Conservation (phyloP, 2,888 invertebrate genomes). For the Drosophila subsilvestris region DNA sequence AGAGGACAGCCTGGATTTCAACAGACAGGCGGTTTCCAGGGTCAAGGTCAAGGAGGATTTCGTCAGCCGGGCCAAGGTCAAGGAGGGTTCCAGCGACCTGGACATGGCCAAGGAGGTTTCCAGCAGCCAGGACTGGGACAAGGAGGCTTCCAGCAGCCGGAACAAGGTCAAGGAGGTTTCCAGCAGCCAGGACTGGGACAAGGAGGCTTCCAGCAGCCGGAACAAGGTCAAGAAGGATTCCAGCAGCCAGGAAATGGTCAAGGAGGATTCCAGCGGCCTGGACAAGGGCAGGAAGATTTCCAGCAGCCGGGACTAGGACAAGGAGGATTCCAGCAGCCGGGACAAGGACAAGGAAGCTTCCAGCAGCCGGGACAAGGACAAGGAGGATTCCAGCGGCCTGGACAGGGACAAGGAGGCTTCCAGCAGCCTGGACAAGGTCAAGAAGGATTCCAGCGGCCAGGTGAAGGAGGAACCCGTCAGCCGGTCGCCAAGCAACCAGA, state of each 20-base stretch:
- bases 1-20: conserved; percentile 2
- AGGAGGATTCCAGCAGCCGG: not conserved
- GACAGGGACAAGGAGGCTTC: conserved; percentile 8
- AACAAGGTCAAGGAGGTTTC: no score
- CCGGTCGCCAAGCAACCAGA: not conserved
- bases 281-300: conserved; percentile 4
- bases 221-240: not conserved
- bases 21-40: conserved; percentile 12
- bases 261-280: no score
- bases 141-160: no score
- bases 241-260: no score
- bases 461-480: not conserved
- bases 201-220: no score
- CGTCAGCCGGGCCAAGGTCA: no score
- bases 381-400: conserved; percentile 10
- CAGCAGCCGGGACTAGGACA: not conserved
- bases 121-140: no score
- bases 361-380: conserved; percentile 7
- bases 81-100: no score
- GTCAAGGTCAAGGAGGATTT: not conserved
- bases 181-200: no score
- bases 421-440: conserved; percentile 1
- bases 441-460: conserved; percentile 1
- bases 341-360: not conserved
- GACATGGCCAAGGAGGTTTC: no score